A percentile compares a stretch with the other conserved stretches of the same genome.
phyloP scores from a whole-genome alignment of 2,797 vertebrate species.

The Agapornis canus region DNA sequence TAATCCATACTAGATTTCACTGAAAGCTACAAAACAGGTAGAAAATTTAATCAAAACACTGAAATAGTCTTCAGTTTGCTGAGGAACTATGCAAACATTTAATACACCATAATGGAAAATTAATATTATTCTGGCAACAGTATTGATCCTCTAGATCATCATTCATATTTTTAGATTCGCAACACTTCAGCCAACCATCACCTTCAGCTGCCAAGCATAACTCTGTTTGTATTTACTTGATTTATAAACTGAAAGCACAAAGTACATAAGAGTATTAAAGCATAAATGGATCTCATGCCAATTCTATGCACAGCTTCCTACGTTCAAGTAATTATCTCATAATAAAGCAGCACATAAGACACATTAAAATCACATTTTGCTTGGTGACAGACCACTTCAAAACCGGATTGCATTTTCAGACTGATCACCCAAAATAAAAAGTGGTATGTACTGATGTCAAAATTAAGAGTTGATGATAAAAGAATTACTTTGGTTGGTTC shows the following conservation, averaged over 20 bases:
- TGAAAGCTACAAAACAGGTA: background rate
- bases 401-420: background rate
- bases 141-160: background rate
- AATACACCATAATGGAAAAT: background rate
- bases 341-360: background rate
- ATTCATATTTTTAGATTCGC: background rate
- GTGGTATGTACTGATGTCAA: background rate
- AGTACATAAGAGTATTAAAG: slow-evolving; percentile 25
- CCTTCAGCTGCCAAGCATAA: background rate
- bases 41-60: background rate
- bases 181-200: background rate
- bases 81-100: background rate
- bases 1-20: background rate
- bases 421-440: background rate
- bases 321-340: background rate
- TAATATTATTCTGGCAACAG: background rate
- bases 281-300: background rate
- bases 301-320: background rate
- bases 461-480: background rate
- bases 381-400: background rate
- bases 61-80: background rate
- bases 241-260: slow-evolving; percentile 18
- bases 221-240: background rate
- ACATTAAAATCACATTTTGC: background rate
- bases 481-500: background rate